These are phyloP conservation scores for Drosophila nigricruria DNA, from an alignment of 2,888 invertebrate genomes.

Conservation along the genomic window DNA sequence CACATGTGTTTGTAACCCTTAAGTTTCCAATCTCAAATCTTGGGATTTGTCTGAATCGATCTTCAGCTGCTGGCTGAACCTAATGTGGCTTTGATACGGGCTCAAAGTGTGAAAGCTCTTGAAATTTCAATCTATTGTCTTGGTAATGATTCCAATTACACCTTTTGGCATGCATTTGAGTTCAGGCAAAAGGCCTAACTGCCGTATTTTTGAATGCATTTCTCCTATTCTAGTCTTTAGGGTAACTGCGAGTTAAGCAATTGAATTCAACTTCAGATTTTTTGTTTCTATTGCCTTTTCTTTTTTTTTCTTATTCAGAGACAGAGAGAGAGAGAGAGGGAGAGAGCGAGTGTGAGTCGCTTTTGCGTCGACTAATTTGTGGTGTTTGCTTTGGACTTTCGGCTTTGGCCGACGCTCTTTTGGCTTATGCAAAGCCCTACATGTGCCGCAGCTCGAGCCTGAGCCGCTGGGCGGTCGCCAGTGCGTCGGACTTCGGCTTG, in stretches of 20 bases:
- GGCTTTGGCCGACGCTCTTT: slow-evolving; percentile 56
- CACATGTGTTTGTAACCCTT: not conserved
- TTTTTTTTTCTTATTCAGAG: slow-evolving; percentile 4
- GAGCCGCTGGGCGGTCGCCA: slow-evolving; percentile 49
- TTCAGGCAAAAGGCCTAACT: not conserved
- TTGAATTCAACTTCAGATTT: slow-evolving; percentile 6
- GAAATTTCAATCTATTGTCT: not conserved
- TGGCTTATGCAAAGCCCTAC: slow-evolving; percentile 76
- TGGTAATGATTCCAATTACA: not conserved
- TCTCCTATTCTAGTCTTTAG: not conserved
- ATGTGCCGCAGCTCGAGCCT: slow-evolving; percentile 48
- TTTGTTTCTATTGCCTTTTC: not conserved
- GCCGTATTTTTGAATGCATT: not conserved
- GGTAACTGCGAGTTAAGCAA: slow-evolving; percentile 33
- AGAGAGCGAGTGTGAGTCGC: slow-evolving; percentile 20
- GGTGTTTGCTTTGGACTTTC: slow-evolving; percentile 78
- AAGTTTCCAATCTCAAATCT: too few relatives aligned
- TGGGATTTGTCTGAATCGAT: not conserved
- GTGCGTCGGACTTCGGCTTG: slow-evolving; percentile 50
- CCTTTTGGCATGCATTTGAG: not conserved
- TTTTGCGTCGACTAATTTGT: slow-evolving; percentile 74
- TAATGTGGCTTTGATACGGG: too few relatives aligned
- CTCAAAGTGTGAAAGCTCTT: too few relatives aligned
- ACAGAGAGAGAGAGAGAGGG: not conserved
- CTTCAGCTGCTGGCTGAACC: too few relatives aligned